Conservation (phyloP, 1,140 invertebrate species). For the Dinoponera quadriceps region DNA sequence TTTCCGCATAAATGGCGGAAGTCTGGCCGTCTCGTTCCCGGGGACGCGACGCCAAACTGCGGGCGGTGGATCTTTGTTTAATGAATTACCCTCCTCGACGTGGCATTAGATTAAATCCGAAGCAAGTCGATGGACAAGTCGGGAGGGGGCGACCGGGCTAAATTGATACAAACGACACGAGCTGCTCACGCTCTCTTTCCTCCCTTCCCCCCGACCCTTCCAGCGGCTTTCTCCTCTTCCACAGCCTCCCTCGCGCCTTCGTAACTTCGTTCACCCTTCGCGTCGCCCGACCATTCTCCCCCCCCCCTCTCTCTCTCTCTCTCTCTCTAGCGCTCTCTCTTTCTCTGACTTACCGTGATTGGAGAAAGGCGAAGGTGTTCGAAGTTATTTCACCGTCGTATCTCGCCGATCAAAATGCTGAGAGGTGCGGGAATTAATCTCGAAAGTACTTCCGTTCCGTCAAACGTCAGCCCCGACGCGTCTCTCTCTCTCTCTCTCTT, state of each 20-base stretch:
- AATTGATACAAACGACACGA: slow-evolving; percentile 81
- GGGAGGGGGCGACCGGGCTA: slow-evolving; percentile 69
- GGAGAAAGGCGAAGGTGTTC: slow-evolving; percentile 62
- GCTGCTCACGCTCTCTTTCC: slow-evolving; percentile 60
- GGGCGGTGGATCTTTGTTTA: slow-evolving; percentile 71
- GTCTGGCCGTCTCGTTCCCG: slow-evolving; percentile 20
- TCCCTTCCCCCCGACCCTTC: too few species aligned
- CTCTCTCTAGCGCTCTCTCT: too few species aligned
- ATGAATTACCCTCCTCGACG: slow-evolving; percentile 75
- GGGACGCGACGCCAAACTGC: slow-evolving; percentile 14
- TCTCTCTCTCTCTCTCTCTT: slow-evolving; percentile 20
- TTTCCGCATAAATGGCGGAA: slow-evolving; percentile 54
- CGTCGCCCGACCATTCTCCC: neutral
- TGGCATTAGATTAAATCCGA: slow-evolving; percentile 79
- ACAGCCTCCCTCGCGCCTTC: neutral
- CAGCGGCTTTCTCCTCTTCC: neutral
- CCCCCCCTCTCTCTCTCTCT: neutral
- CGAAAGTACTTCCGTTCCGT: slow-evolving; percentile 69
- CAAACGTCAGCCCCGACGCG: slow-evolving; percentile 70
- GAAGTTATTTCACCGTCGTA: slow-evolving; percentile 69
- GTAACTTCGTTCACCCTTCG: neutral
- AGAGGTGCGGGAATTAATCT: slow-evolving; percentile 70
- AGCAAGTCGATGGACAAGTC: slow-evolving; percentile 70
- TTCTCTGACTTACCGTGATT: slow-evolving; percentile 51
- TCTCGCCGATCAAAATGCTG: slow-evolving; percentile 71